Evolutionary conservation across 2,113 vertebrate genomes (phyloP).

Genomic region (Pluvialis apricaria): DNA sequence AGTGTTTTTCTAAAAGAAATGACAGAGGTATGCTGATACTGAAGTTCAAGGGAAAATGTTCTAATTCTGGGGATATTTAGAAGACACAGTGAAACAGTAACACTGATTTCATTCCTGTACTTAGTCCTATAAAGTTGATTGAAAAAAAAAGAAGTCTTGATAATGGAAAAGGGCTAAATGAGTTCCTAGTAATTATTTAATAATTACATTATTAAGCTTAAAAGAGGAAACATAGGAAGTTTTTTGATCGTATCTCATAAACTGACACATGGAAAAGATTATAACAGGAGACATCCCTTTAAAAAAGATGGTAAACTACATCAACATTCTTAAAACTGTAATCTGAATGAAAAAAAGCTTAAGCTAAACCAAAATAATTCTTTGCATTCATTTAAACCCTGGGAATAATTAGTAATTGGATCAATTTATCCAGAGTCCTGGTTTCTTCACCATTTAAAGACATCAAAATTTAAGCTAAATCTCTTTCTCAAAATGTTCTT

Average conservation of each 20-base stretch:
- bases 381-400: background rate
- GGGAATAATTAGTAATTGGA: background rate
- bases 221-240: background rate
- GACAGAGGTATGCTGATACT: fast-evolving
- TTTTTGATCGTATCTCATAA: background rate
- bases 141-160: background rate
- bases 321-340: background rate
- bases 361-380: background rate
- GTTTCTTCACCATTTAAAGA: background rate
- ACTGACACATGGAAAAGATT: background rate
- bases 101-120: background rate
- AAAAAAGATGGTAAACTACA: background rate
- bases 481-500: background rate
- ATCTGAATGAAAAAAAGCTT: fast-evolving
- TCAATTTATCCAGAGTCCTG: background rate
- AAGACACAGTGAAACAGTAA: background rate
- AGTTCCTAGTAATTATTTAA: background rate
- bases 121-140: background rate
- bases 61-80: background rate
- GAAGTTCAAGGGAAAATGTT: background rate
- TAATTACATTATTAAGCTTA: background rate
- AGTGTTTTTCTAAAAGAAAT: background rate
- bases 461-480: background rate
- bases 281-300: background rate
- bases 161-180: background rate